Evolutionary conservation across 2,888 invertebrate species (phyloP).

Genomic region (Zelleria hepariella): DNA sequence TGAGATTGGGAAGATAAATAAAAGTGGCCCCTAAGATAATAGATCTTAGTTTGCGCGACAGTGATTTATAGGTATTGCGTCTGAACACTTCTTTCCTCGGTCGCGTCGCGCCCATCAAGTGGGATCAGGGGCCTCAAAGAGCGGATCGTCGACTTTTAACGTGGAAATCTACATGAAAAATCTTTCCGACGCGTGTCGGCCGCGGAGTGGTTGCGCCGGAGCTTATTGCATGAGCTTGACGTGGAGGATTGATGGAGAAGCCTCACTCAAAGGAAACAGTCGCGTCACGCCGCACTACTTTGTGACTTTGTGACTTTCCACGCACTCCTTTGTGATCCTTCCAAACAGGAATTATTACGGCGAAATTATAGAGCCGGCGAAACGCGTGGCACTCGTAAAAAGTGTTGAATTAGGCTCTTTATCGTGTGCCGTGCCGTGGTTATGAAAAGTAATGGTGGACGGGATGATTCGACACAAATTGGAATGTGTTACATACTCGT

Average conservation of each 20-base stretch:
- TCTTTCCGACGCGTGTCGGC: constrained; percentile 37
- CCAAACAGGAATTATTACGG: background rate
- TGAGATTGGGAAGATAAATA: background rate
- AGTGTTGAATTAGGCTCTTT: background rate
- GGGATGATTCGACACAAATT: background rate
- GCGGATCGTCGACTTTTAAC: constrained; percentile 30
- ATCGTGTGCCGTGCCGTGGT: constrained; percentile 23
- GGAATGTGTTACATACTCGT: background rate
- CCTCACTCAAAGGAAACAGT: constrained; percentile 29
- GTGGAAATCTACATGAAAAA: constrained; percentile 44
- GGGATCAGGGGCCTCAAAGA: constrained; percentile 27
- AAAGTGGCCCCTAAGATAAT: background rate
- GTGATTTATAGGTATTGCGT: background rate
- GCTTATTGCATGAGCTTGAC: constrained; percentile 34
- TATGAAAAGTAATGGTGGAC: background rate
- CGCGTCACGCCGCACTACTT: constrained; percentile 31
- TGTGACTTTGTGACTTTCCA: no score
- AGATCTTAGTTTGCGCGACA: background rate
- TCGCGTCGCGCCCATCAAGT: constrained; percentile 17
- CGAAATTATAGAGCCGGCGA: background rate
- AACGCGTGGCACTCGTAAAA: background rate
- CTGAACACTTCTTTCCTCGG: background rate
- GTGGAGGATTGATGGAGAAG: constrained; percentile 28
- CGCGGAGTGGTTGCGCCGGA: constrained; percentile 11
- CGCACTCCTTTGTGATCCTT: constrained; percentile 17